Percentiles rank a stretch among this genome's conserved stretches.
These are phyloP conservation scores for Pyrrhosoma nymphula DNA, from an alignment of 2,888 invertebrate genomes.

Conservation along the genomic window DNA sequence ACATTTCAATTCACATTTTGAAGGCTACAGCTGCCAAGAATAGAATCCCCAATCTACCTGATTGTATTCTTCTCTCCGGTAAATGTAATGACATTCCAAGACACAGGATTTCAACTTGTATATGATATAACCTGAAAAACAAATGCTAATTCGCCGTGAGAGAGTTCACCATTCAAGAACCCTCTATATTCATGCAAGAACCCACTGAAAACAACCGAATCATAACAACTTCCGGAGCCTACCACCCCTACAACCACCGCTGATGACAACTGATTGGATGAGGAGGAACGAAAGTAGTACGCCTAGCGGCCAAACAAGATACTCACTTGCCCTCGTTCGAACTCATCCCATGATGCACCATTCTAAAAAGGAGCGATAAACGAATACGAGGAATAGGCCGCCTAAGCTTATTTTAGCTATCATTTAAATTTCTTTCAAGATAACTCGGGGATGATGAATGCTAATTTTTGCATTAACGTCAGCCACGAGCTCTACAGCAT, in stretches of 20 bases:
- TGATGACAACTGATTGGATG: neutral
- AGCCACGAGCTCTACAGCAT: too few species aligned
- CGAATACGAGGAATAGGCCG: neutral
- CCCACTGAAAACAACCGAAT: neutral
- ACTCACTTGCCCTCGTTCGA: neutral
- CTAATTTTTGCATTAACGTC: too few species aligned
- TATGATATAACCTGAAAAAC: neutral
- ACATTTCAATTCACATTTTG: conserved; percentile 29
- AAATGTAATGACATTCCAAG: neutral
- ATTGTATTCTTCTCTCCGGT: neutral
- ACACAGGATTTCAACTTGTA: neutral
- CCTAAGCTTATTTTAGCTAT: too few species aligned
- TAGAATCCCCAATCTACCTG: neutral
- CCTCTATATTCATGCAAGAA: too few species aligned
- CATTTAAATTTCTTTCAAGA: too few species aligned
- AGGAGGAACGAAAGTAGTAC: neutral
- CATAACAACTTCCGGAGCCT: neutral
- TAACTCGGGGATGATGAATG: too few species aligned
- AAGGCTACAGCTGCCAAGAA: neutral
- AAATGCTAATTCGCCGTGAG: neutral
- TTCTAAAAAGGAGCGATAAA: neutral
- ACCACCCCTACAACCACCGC: neutral
- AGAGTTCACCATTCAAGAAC: neutral
- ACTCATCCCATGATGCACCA: neutral
- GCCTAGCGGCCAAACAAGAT: conserved; percentile 5